A percentile compares a stretch with the other conserved stretches of the same genome.
phyloP scores from a whole-genome alignment of 2,113 vertebrate species.

The Cheilinus undulatus region DNA sequence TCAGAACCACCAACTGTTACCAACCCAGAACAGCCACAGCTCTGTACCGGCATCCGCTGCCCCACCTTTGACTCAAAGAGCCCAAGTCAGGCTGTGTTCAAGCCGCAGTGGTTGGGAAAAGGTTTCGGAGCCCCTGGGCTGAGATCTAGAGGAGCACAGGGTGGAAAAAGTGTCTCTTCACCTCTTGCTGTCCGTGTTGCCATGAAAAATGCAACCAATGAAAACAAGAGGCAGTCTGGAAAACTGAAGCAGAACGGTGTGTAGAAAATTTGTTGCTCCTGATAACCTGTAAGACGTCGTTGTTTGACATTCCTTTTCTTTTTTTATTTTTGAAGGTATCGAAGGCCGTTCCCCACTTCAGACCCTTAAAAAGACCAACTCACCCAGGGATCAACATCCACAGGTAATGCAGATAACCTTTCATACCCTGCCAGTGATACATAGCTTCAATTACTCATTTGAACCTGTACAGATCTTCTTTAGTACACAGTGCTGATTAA shows the following conservation, averaged over 20 bases:
- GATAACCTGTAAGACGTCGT: neutral
- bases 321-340: slow-evolving; percentile 61
- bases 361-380: slow-evolving; percentile 89
- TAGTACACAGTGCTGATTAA: neutral
- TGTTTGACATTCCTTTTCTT: neutral
- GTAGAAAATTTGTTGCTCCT: slow-evolving; percentile 1
- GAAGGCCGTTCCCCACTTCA: slow-evolving; percentile 90
- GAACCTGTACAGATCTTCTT: neutral
- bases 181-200: slow-evolving; percentile 71
- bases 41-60: slow-evolving; percentile 55
- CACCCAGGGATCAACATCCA: slow-evolving; percentile 77
- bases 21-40: slow-evolving; percentile 11
- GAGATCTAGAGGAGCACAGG: slow-evolving; percentile 72
- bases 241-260: slow-evolving; percentile 81
- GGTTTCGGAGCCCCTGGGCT: slow-evolving; percentile 78
- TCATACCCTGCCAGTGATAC: neutral
- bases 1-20: neutral
- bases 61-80: slow-evolving; percentile 78
- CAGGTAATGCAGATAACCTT: slow-evolving; percentile 70
- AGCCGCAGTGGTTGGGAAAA: slow-evolving; percentile 85
- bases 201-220: slow-evolving; percentile 66
- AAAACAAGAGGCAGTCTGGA: slow-evolving; percentile 73
- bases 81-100: slow-evolving; percentile 84
- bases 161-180: slow-evolving; percentile 69
- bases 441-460: neutral